These are phyloP conservation scores for Serripes groenlandicus DNA, from an alignment of 2,888 invertebrate genomes.

Conservation along the genomic window DNA sequence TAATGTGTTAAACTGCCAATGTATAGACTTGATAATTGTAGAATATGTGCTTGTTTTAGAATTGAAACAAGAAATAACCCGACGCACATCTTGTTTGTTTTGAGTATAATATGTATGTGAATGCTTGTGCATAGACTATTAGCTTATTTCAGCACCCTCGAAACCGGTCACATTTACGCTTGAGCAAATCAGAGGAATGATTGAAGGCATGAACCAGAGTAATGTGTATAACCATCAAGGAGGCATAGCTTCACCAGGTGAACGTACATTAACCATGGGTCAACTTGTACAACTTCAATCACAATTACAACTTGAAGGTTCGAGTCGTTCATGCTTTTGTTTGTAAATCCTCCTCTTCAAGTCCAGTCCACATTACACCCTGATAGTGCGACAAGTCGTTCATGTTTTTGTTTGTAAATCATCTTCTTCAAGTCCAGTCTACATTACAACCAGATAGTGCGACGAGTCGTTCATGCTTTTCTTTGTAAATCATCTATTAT, in stretches of 20 bases:
- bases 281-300: neutral
- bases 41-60: neutral
- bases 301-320: neutral
- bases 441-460: no score
- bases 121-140: neutral
- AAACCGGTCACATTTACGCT: constrained; percentile 14
- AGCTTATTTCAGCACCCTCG: neutral
- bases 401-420: no score
- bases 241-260: neutral
- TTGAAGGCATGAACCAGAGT: neutral
- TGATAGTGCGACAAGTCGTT: no score
- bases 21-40: no score
- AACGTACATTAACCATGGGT: neutral
- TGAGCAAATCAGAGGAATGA: constrained; percentile 10
- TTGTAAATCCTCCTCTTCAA: no score
- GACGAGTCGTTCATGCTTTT: no score
- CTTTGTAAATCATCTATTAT: no score
- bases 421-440: no score
- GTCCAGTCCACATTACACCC: no score
- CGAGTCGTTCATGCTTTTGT: neutral
- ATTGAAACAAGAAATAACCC: neutral
- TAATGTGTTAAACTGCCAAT: no score
- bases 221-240: constrained; percentile 7
- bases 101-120: neutral
- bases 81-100: neutral